Conservation (phyloP, 2,888 invertebrate genomes). For the Melanostoma scalare region DNA sequence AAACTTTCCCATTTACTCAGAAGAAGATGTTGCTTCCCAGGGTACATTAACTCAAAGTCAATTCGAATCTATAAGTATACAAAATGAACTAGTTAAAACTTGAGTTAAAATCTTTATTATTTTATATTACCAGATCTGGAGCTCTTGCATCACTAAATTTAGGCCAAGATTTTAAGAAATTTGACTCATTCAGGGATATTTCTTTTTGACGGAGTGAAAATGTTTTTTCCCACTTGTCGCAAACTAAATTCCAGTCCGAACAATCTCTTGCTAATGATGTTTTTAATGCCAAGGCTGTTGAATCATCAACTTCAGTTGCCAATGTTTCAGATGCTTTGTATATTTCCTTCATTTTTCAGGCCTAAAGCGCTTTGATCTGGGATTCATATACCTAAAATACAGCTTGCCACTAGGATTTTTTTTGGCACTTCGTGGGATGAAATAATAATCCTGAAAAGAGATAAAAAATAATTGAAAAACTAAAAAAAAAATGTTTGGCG, state of each 20-base stretch:
- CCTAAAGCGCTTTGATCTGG: conserved; percentile 1
- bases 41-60: conserved; percentile 17
- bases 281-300: conserved; percentile 3
- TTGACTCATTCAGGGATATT: neutral
- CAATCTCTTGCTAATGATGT: neutral
- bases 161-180: conserved; percentile 23
- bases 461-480: neutral
- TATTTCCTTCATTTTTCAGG: neutral
- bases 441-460: conserved; percentile 7
- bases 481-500: neutral
- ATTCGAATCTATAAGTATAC: neutral
- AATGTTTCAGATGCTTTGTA: neutral
- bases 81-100: conserved; percentile 3
- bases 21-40: conserved; percentile 6
- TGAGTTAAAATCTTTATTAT: too few relatives aligned
- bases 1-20: conserved; percentile 10
- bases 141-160: conserved; percentile 11
- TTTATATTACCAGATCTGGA: conserved; percentile 21
- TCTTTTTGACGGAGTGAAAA: conserved; percentile 27
- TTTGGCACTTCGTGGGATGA: conserved; percentile 16
- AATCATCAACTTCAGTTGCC: conserved; percentile 1
- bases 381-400: neutral
- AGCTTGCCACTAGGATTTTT: conserved; percentile 14
- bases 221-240: conserved; percentile 13
- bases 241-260: conserved; percentile 9